Evolutionary conservation across 2,888 invertebrate species (phyloP).

Genomic region (Amphipyra berbera): DNA sequence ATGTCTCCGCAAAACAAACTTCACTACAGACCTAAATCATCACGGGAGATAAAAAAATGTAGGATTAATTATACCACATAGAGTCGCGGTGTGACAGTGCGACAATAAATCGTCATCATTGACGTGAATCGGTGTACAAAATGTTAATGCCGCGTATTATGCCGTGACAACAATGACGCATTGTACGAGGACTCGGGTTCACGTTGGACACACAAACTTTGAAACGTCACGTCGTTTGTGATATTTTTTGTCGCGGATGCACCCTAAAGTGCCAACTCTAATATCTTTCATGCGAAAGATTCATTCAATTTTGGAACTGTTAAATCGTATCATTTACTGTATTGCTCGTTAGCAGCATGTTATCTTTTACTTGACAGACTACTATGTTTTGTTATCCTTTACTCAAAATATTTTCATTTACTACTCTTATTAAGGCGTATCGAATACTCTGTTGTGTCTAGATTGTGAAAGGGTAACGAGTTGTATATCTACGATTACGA

Average conservation of each 20-base stretch:
- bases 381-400: too few species aligned
- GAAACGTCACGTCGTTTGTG: constrained; percentile 73
- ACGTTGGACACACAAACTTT: constrained; percentile 75
- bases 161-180: constrained; percentile 84
- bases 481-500: constrained; percentile 21
- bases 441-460: neutral
- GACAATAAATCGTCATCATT: constrained; percentile 89
- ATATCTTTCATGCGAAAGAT: constrained; percentile 65
- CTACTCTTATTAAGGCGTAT: too few species aligned
- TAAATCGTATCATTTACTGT: constrained; percentile 23
- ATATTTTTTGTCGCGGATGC: constrained; percentile 67
- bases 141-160: constrained; percentile 88
- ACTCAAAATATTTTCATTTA: too few species aligned
- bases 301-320: constrained; percentile 41
- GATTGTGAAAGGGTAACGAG: neutral
- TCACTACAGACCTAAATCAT: constrained; percentile 83
- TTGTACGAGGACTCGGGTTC: constrained; percentile 81
- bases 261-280: constrained; percentile 66
- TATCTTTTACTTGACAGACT: too few species aligned
- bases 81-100: constrained; percentile 68
- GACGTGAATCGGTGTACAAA: constrained; percentile 86
- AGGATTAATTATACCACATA: constrained; percentile 79
- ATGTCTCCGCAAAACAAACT: constrained; percentile 88
- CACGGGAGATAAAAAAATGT: constrained; percentile 77
- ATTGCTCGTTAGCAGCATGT: constrained; percentile 5